Evolutionary conservation across 2,888 invertebrate genomes (phyloP).

Genomic region (Polia nebulosa): DNA sequence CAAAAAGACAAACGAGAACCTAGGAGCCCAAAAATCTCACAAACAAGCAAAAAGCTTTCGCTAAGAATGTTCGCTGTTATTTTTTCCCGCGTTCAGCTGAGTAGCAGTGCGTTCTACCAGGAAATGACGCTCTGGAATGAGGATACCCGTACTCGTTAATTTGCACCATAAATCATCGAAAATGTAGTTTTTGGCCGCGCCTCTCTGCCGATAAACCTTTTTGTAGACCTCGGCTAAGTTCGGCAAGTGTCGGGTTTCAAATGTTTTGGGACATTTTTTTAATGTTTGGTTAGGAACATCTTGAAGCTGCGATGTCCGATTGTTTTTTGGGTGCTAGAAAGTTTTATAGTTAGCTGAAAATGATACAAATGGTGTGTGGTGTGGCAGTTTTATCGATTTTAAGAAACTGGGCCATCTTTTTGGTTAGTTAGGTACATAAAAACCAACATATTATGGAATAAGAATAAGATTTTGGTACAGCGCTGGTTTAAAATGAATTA

Average conservation of each 20-base stretch:
- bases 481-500: too few relatives aligned
- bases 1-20: slow-evolving; percentile 50
- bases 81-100: slow-evolving; percentile 83
- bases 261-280: slow-evolving; percentile 74
- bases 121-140: slow-evolving; percentile 90
- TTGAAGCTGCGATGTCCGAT: slow-evolving; percentile 50
- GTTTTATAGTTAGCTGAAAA: slow-evolving; percentile 38
- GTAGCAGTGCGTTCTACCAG: slow-evolving; percentile 88
- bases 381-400: slow-evolving; percentile 34
- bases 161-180: slow-evolving; percentile 90
- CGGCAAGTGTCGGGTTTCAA: slow-evolving; percentile 81
- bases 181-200: slow-evolving; percentile 84
- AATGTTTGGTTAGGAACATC: slow-evolving; percentile 62
- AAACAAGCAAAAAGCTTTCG: slow-evolving; percentile 67
- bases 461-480: too few relatives aligned
- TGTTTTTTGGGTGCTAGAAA: slow-evolving; percentile 42
- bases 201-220: slow-evolving; percentile 80
- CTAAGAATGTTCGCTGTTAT: slow-evolving; percentile 78
- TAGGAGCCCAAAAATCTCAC: slow-evolving; percentile 51
- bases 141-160: slow-evolving; percentile 90
- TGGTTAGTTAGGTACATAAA: background rate
- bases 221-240: slow-evolving; percentile 60
- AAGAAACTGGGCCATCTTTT: slow-evolving; percentile 5
- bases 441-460: background rate
- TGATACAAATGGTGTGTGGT: slow-evolving; percentile 14